These are phyloP conservation scores for Manis pentadactyla DNA, from an alignment of 2,797 vertebrate species.

Conservation along the genomic window DNA sequence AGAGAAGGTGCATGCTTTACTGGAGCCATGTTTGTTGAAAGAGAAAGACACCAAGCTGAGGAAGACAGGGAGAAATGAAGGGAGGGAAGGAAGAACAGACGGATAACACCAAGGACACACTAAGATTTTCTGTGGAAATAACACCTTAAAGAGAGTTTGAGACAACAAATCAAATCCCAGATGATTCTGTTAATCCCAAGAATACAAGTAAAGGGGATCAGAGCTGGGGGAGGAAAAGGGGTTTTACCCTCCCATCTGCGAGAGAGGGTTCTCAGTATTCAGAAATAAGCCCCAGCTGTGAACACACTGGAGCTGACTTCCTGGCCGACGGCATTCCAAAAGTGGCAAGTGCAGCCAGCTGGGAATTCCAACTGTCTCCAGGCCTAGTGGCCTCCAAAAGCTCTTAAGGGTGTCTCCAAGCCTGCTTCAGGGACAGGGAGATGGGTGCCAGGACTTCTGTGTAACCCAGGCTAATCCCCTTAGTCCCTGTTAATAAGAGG, in stretches of 20 bases:
- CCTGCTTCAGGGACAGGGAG: neutral
- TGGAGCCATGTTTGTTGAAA: neutral
- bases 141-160: neutral
- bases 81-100: neutral
- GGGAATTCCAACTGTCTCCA: neutral
- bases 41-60: neutral
- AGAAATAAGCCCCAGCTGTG: neutral
- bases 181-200: neutral
- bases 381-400: neutral
- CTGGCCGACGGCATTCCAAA: neutral
- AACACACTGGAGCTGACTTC: neutral
- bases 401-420: neutral
- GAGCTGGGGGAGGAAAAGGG: neutral
- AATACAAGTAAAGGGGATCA: neutral
- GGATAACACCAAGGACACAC: neutral
- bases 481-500: neutral
- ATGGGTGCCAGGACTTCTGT: neutral
- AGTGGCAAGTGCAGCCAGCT: slow-evolving; percentile 40
- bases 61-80: neutral
- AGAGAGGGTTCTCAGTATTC: neutral
- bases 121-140: neutral
- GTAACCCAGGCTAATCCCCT: neutral
- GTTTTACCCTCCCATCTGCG: neutral
- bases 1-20: neutral
- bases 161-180: neutral